Evolutionary conservation across 2,888 invertebrate species (phyloP), one percentile per base, ranked within the genome.

Genomic region (Brachypalpus laphriformis): DNA sequence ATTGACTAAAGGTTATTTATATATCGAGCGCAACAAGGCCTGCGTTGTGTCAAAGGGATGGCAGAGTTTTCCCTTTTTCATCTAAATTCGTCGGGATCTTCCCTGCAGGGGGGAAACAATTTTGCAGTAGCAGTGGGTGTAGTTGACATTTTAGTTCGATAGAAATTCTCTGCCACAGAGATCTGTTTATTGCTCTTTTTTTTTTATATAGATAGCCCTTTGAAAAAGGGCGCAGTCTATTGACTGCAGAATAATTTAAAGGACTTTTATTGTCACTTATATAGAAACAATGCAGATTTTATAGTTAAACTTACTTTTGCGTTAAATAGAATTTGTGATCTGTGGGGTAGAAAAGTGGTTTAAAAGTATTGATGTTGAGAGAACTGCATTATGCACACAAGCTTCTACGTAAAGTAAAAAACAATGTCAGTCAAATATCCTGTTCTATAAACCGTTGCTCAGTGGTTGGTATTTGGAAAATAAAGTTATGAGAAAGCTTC

Each of bases 21-120:
- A 78, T 83, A 72, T 68, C 40, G 49, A 83, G 63, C 68, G 66
- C 78, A 78, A 83, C 72, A 34, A 77, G 68, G 45, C 54, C 40
- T 16, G 18, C n/a, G 63, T 51, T 71, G 57, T 57, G 63, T 40
- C 51, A 18, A 57, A 75, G 22, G 59, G 40, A 59, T 63, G 49
- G 3, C 9, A 22, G 16, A 20, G 31, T n/a, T 28, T 56, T 56
- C 16, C 71, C 34, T 56, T 18, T 37, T 20, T 25, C 2, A 40
- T 14, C 14, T 40, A 5, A 40, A 40, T 14, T 40, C 14, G 14
- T 14, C 6, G 40, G 40, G n/a, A 2, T 37, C n/a, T 3, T n/a
- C 5, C 0, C n/a, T 37, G 56, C 20, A 20, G 16, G 31, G 5
- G 3, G 25, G 5, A 5, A 5, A 25, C 25, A 16, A 49, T 59